Conservation (phyloP, 1,140 invertebrate species). For the Thrips palmi region DNA sequence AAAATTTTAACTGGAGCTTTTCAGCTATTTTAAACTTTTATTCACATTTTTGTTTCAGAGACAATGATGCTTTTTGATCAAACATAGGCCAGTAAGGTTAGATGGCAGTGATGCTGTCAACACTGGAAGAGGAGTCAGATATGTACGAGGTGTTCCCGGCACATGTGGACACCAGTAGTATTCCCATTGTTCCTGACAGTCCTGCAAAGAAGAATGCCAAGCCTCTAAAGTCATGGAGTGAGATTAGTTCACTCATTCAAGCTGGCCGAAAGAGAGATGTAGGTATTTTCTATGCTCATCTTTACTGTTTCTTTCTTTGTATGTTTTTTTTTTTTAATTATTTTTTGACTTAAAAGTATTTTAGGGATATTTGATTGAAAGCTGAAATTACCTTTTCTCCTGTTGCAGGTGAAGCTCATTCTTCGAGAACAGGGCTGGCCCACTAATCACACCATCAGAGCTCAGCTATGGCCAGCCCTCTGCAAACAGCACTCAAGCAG, state of each 20-base stretch:
- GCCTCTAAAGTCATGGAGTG: slow-evolving; percentile 50
- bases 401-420: slow-evolving; percentile 55
- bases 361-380: too few relatives aligned
- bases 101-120: slow-evolving; percentile 30
- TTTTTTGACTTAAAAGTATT: too few relatives aligned
- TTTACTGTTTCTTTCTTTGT: too few relatives aligned
- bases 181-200: slow-evolving; percentile 36
- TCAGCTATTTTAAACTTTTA: too few relatives aligned
- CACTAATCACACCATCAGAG: slow-evolving; percentile 55
- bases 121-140: slow-evolving; percentile 49
- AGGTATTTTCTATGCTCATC: too few relatives aligned
- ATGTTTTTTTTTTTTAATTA: too few relatives aligned
- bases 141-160: slow-evolving; percentile 51
- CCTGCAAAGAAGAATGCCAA: slow-evolving; percentile 49
- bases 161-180: slow-evolving; percentile 49
- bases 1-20: too few relatives aligned
- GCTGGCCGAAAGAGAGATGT: slow-evolving; percentile 49
- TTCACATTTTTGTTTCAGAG: too few relatives aligned
- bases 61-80: too few relatives aligned
- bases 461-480: slow-evolving; percentile 65
- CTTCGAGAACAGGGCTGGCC: slow-evolving; percentile 67
- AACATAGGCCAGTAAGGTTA: too few relatives aligned
- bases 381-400: too few relatives aligned
- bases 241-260: slow-evolving; percentile 49
- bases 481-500: slow-evolving; percentile 63